Evolutionary conservation across 1,140 invertebrate genomes (phyloP).

Genomic region (Harpegnathos saltator): DNA sequence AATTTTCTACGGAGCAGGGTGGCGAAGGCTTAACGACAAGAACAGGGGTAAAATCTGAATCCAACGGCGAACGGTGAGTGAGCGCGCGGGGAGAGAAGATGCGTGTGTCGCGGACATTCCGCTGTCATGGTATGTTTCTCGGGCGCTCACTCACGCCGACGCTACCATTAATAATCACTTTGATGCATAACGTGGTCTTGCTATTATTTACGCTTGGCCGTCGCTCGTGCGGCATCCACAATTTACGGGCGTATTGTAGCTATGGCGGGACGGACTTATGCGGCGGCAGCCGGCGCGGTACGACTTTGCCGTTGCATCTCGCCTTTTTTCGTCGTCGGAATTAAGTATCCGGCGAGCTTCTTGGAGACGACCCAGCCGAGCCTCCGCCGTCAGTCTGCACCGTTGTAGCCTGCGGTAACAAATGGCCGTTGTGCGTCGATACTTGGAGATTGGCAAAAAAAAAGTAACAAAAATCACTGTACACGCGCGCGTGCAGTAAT

Average conservation of each 20-base stretch:
- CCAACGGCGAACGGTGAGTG: constrained; percentile 11
- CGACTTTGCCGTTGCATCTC: constrained; percentile 36
- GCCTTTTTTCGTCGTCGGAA: constrained; percentile 15
- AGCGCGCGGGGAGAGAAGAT: constrained; percentile 1
- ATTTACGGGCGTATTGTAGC: constrained; percentile 78
- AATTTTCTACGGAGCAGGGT: neutral
- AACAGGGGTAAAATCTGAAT: constrained; percentile 6
- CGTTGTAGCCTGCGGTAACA: neutral
- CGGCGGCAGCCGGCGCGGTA: constrained; percentile 31
- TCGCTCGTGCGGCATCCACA: constrained; percentile 63
- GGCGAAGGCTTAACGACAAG: neutral
- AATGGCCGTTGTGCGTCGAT: neutral
- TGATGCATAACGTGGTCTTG: constrained; percentile 79
- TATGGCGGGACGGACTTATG: constrained; percentile 50
- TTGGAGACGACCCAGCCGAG: neutral
- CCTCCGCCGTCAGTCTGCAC: neutral
- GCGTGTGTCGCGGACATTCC: constrained; percentile 76
- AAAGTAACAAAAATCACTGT: neutral
- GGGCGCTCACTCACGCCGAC: constrained; percentile 79
- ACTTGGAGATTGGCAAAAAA: neutral
- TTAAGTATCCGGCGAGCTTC: constrained; percentile 43
- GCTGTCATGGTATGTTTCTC: constrained; percentile 74
- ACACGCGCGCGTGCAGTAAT: neutral
- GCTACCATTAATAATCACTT: constrained; percentile 83
- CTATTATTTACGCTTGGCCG: constrained; percentile 76